Evolutionary conservation across 2,888 invertebrate species (phyloP).

Genomic region (Mylabris sibirica): DNA sequence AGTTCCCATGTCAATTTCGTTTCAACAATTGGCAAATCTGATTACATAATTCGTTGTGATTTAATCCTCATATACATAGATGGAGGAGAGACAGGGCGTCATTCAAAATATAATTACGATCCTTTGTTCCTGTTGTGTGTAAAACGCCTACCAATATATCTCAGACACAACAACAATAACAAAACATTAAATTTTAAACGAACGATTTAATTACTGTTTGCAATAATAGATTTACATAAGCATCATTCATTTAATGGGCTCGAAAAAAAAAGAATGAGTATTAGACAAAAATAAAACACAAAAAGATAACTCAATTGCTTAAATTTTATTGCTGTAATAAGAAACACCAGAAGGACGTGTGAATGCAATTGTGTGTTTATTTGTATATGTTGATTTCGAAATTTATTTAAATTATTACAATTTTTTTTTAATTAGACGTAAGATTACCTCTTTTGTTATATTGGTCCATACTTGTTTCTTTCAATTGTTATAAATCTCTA

Average conservation of each 20-base stretch:
- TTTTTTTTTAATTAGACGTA: background rate
- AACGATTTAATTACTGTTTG: conserved; percentile 1
- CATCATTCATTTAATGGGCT: background rate
- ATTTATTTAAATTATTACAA: background rate
- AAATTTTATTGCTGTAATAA: background rate
- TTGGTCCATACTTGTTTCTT: background rate
- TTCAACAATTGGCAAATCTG: background rate
- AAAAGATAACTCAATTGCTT: background rate
- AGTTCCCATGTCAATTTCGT: background rate
- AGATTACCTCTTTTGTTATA: background rate
- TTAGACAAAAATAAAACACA: background rate
- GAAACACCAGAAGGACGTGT: conserved; percentile 7
- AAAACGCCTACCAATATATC: conserved; percentile 3
- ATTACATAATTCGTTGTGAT: background rate
- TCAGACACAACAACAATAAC: background rate
- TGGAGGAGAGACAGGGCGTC: conserved; percentile 2
- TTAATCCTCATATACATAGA: background rate
- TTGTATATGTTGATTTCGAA: background rate
- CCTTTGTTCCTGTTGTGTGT: conserved; percentile 3
- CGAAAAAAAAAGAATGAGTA: background rate
- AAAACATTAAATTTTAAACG: background rate
- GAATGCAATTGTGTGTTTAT: background rate
- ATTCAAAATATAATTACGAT: conserved; percentile 4
- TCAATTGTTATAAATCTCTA: conserved; percentile 2
- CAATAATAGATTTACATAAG: conserved; percentile 7